Conservation (phyloP, 2,888 invertebrate genomes). For the Smittia aterrima region DNA sequence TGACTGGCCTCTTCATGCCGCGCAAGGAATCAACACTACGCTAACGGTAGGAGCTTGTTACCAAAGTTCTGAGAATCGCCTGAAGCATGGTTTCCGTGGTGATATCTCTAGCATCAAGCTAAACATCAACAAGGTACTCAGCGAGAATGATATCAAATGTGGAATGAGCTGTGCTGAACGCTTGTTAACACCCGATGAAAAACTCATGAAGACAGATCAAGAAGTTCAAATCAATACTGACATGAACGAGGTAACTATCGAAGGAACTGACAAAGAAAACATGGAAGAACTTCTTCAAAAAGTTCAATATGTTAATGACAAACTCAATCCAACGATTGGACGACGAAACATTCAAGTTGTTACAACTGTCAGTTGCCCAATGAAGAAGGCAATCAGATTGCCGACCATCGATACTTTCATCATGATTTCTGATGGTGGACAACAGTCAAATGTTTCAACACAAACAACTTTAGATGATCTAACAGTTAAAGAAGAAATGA, state of each 20-base stretch:
- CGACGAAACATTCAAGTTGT: conserved; percentile 65
- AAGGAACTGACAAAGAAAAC: conserved; percentile 86
- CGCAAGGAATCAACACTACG: conserved; percentile 90
- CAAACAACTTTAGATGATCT: conserved; percentile 12
- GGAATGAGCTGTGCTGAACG: conserved; percentile 53
- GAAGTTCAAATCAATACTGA: conserved; percentile 67
- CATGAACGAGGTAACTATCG: conserved; percentile 78
- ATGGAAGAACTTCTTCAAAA: conserved; percentile 81
- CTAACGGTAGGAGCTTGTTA: conserved; percentile 96
- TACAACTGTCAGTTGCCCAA: conserved; percentile 51
- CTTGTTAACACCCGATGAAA: conserved; percentile 62
- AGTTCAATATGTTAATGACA: conserved; percentile 88
- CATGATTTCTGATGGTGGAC: conserved; percentile 47
- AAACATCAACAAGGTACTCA: conserved; percentile 47
- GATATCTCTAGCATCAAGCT: conserved; percentile 53
- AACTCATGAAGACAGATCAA: conserved; percentile 73
- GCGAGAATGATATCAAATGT: conserved; percentile 50
- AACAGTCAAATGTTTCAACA: conserved; percentile 8
- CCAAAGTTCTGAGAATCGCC: conserved; percentile 90
- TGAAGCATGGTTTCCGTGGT: conserved; percentile 69
- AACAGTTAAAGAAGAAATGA: conserved; percentile 39
- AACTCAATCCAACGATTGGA: conserved; percentile 93
- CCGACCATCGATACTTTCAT: conserved; percentile 53
- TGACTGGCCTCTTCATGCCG: conserved; percentile 97
- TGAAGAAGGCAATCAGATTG: conserved; percentile 50